phyloP scores from a whole-genome alignment of 1,140 invertebrate species.

The Macrostomum lignano region DNA sequence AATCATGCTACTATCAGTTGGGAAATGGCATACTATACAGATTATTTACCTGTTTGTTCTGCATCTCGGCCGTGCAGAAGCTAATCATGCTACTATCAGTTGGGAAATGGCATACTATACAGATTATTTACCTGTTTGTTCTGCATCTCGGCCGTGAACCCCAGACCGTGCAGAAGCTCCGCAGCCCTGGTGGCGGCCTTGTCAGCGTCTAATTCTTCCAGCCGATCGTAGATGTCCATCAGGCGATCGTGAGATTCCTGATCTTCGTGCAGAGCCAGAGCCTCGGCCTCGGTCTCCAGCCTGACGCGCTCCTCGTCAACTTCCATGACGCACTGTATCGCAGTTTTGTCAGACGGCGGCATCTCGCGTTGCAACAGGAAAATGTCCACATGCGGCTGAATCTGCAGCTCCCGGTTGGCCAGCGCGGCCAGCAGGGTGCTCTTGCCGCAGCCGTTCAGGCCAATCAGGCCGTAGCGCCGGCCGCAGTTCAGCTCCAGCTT shows the following conservation, averaged over 20 bases:
- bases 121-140: conserved; percentile 21
- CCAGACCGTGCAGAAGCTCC: conserved; percentile 74
- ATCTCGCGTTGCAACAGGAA: conserved; percentile 86
- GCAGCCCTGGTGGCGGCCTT: conserved; percentile 73
- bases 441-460: conserved; percentile 80
- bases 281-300: conserved; percentile 68
- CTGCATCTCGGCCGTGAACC: conserved; percentile 82
- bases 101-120: too few species aligned
- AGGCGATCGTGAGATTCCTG: conserved; percentile 63
- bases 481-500: conserved; percentile 84
- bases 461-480: conserved; percentile 72
- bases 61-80: too few species aligned
- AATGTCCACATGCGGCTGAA: conserved; percentile 85
- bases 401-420: conserved; percentile 69
- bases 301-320: conserved; percentile 72
- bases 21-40: too few species aligned
- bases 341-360: conserved; percentile 58
- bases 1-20: too few species aligned
- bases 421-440: conserved; percentile 66
- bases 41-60: too few species aligned
- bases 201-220: conserved; percentile 81
- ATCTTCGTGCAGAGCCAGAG: conserved; percentile 35
- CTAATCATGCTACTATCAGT: too few species aligned
- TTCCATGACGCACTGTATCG: conserved; percentile 83
- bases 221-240: conserved; percentile 81